phyloP scores from a whole-genome alignment of 2,797 vertebrate genomes.

The Onychomys arenicola region DNA sequence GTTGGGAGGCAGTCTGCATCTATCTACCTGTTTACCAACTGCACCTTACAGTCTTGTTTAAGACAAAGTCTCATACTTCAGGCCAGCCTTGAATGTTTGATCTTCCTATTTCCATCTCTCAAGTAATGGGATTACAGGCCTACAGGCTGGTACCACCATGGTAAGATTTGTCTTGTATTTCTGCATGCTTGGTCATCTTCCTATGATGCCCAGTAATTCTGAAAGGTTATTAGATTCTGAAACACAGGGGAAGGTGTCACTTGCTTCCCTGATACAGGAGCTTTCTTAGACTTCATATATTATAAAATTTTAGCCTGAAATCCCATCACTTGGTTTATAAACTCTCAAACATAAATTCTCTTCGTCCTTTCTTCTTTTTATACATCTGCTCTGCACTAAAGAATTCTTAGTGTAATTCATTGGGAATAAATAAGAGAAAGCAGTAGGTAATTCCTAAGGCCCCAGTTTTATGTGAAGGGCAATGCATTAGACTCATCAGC shows the following conservation, averaged over 20 bases:
- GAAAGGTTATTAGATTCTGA: neutral
- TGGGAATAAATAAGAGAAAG: neutral
- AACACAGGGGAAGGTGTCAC: neutral
- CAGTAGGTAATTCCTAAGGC: neutral
- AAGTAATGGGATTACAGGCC: neutral
- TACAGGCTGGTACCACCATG: neutral
- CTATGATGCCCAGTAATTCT: neutral
- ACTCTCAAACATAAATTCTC: neutral
- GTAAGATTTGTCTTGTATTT: neutral
- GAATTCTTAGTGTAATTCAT: neutral
- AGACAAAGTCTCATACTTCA: neutral
- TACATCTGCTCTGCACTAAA: neutral
- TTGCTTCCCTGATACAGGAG: neutral
- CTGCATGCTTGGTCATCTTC: neutral
- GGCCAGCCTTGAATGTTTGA: neutral
- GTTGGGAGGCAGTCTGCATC: neutral
- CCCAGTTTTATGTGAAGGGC: neutral
- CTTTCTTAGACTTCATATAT: neutral
- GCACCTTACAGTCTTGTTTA: neutral
- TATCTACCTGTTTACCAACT: neutral
- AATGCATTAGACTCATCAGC: neutral
- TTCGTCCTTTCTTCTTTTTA: neutral
- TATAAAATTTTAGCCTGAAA: neutral
- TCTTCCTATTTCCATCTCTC: neutral
- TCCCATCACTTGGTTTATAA: neutral